Conservation (phyloP, 30 jellyfish, hydroid and myxozoan species). For the Sanderia malayensis region DNA sequence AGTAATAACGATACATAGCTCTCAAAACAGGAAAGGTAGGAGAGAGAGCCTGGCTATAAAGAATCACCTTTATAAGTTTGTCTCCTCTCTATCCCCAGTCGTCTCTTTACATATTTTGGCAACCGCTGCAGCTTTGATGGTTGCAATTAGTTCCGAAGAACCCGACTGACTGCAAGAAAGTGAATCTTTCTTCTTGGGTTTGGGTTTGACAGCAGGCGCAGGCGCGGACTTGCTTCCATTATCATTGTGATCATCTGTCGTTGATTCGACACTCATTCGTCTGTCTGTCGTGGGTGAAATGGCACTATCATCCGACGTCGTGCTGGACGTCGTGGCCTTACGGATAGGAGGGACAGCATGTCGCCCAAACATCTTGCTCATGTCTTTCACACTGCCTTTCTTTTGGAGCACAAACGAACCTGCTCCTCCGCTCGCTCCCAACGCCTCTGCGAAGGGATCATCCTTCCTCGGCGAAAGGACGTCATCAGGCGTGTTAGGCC, state of each 20-base stretch:
- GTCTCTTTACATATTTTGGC: constrained; percentile 57
- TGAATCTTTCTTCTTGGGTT: constrained; percentile 29
- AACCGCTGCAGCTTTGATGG: constrained; percentile 90
- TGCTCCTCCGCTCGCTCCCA: no score
- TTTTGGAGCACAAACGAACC: constrained; percentile 29
- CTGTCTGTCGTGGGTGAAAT: constrained; percentile 36
- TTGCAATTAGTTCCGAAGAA: constrained; percentile 79
- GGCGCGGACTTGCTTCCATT: constrained; percentile 75
- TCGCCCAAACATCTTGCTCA: constrained; percentile 33
- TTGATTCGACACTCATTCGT: constrained; percentile 20
- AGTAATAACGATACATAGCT: no score
- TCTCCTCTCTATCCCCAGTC: constrained; percentile 44
- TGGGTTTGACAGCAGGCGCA: constrained; percentile 81
- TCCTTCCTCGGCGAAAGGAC: not conserved
- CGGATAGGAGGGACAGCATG: constrained; percentile 31
- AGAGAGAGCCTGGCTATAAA: no score
- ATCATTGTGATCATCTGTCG: constrained; percentile 13
- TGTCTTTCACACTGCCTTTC: constrained; percentile 73
- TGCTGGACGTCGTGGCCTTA: constrained; percentile 19
- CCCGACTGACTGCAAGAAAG: constrained; percentile 18
- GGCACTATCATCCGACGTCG: constrained; percentile 43
- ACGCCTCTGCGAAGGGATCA: constrained; percentile 31
- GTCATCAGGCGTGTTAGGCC: constrained; percentile 67
- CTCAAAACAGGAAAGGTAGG: no score
- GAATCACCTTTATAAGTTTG: constrained; percentile 45